These are phyloP conservation scores for Hafferia zeledoni DNA, from an alignment of 2,797 vertebrate species.

Conservation along the genomic window DNA sequence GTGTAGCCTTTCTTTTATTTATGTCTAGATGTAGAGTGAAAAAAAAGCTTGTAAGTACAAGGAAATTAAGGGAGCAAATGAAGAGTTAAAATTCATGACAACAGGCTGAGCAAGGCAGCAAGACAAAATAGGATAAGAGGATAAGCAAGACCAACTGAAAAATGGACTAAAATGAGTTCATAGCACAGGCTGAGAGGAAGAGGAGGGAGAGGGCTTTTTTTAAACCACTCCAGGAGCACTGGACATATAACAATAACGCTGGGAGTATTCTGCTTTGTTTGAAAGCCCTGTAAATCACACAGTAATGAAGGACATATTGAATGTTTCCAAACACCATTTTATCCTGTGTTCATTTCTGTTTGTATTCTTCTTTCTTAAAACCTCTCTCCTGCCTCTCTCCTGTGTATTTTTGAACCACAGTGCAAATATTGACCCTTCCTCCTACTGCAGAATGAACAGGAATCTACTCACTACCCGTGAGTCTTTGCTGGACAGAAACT, in stretches of 20 bases:
- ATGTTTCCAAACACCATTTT: not conserved
- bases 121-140: not conserved
- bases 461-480: constrained; percentile 37
- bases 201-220: not conserved
- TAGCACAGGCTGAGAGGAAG: not conserved
- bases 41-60: not conserved
- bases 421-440: constrained; percentile 63
- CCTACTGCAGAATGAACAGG: constrained; percentile 27
- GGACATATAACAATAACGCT: not conserved
- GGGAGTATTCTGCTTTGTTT: not conserved
- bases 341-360: not conserved
- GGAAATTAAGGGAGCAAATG: not conserved
- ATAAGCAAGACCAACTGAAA: not conserved
- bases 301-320: not conserved
- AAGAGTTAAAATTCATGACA: not conserved
- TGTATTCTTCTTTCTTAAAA: constrained; percentile 26
- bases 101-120: not conserved
- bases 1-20: not conserved
- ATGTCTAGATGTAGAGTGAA: not conserved
- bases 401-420: constrained; percentile 30
- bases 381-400: constrained; percentile 14
- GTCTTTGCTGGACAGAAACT: constrained; percentile 15
- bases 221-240: not conserved
- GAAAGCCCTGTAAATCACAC: not conserved
- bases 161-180: not conserved